Conservation (phyloP, 2,888 invertebrate genomes). For the Ischnus inquisitorius region DNA sequence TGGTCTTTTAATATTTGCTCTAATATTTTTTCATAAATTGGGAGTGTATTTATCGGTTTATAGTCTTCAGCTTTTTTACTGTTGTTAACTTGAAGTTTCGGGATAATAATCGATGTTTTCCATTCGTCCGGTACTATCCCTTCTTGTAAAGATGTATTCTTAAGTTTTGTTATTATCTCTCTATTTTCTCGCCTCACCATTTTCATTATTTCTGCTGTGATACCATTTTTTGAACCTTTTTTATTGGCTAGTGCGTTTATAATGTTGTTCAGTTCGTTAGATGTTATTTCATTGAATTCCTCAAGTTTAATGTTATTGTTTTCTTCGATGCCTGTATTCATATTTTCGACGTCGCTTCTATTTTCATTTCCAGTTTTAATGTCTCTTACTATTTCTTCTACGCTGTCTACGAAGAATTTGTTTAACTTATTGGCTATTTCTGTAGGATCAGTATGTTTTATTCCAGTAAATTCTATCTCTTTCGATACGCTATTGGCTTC, state of each 20-base stretch:
- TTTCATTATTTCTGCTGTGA: conserved; percentile 20
- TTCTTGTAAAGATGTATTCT: conserved; percentile 36
- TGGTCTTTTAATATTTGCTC: conserved; percentile 43
- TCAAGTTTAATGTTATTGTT: neutral
- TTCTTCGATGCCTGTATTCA: neutral
- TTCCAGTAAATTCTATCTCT: conserved; percentile 28
- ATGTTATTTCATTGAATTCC: neutral
- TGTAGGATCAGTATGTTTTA: neutral
- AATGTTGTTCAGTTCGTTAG: neutral
- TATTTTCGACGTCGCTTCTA: neutral
- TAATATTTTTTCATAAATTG: conserved; percentile 51
- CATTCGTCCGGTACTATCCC: conserved; percentile 38
- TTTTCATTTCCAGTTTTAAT: no score
- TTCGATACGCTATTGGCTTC: conserved; percentile 6
- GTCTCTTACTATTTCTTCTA: neutral
- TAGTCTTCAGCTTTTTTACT: conserved; percentile 49
- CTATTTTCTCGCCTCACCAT: neutral
- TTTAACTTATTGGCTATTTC: conserved; percentile 43
- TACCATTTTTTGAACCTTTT: conserved; percentile 24
- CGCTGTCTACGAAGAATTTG: conserved; percentile 30
- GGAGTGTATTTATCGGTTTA: conserved; percentile 55
- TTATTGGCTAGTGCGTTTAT: conserved; percentile 8
- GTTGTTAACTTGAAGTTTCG: conserved; percentile 43
- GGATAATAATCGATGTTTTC: conserved; percentile 54
- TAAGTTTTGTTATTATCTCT: conserved; percentile 5